Base-by-base conservation (phyloP, 2,113 vertebrate species). In the Pseudois nayaur region DNA sequence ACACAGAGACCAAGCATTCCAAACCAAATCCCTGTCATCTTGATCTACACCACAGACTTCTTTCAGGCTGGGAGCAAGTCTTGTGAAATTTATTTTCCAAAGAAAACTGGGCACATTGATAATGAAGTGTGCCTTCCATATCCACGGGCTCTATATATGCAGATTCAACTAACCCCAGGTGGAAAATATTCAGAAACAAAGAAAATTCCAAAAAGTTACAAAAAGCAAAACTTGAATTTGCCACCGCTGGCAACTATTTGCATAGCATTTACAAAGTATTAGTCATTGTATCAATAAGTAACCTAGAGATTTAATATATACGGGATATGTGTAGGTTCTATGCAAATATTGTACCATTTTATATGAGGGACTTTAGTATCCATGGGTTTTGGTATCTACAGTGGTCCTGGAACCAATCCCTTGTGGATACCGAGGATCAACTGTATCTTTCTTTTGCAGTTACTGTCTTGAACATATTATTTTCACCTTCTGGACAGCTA, bases 1-100 rank as follows among this genome's bases (percentile, higher is more conserved):
- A 54, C 76, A 33, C 14, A 33, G n/a, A 78, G 36, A 23, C 71
- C 29, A 54, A 55, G 43, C 25, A 25, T n/a, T 81, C 67, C 16
- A 8, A 13, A 10, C 21, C 11, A 6, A n/a, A 52, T 33, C n/a
- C 6, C 10, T 1, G 0, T 27, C 50, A 50, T 16, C 23, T 50
- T 17, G 5, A 52, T 17, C 79, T 6, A 12, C 0, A 2, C 48
- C 50, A 21, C 15, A 27, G 43, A 52, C 29, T 15, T 36, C 27
- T 40, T 60, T 23, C 50, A 10, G 45, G 43, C 55, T 5, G 0
- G 31, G 29, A 62, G 67, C 54, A 67, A 78, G 33, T 45, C 85
- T 40, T 13, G 8, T 6, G 27, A 14, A 29, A 45, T 54, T 64
- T 3, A n/a, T 7, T 59, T 50, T 4, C 45, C 83, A 74, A n/a